Evolutionary conservation across 2,113 vertebrate genomes (phyloP), one percentile per base, ranked within the genome.

Genomic region (Oreochromis tanganicae): DNA sequence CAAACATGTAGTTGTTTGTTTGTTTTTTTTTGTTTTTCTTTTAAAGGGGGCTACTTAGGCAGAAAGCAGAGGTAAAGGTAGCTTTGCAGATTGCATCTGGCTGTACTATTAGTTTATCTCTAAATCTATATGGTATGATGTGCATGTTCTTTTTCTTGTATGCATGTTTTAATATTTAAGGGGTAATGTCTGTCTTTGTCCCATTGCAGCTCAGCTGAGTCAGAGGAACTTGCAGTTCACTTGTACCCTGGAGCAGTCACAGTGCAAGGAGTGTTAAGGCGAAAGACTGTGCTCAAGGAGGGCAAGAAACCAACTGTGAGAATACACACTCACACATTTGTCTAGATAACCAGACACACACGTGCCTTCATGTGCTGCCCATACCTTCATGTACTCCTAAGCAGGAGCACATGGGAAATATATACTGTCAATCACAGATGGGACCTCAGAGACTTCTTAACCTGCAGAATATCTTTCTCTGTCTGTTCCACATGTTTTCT

Each of bases 271-370:
- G 98, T 99, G 87, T 94, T 99, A 91, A 97, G 97, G 90, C 96
- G 99, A 88, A 99, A 99, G 95, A 99, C 98, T 21, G 93, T 99
- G 90, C 95, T 99, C 88, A 99, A 99, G 95, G 98, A 99, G 96
- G 99, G 98, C 94, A 99, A 99, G 96, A 99, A 99, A 92, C 98
- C 99, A 83, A 99, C 98, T 84, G 99, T 99, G 96, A 97, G 97
- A 93, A 83, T 81, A 61, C 82, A 54, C 57, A 36, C 66, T 32
- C 66, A n/a, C 52, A 21, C 68, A 59, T 50, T 34, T 9, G 21
- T n/a, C 59, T 21, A 71, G 41, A 78, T 66, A 81, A 32, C 3
- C 14, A 17, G 7, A 29, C 34, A 27, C n/a, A 3, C 66, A 14
- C 36, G 3, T 9, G 41, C 5, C 41, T 73, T 46, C 68, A 46